phyloP scores from a whole-genome alignment of 2,113 vertebrate species.

The Ranitomeya imitator region DNA sequence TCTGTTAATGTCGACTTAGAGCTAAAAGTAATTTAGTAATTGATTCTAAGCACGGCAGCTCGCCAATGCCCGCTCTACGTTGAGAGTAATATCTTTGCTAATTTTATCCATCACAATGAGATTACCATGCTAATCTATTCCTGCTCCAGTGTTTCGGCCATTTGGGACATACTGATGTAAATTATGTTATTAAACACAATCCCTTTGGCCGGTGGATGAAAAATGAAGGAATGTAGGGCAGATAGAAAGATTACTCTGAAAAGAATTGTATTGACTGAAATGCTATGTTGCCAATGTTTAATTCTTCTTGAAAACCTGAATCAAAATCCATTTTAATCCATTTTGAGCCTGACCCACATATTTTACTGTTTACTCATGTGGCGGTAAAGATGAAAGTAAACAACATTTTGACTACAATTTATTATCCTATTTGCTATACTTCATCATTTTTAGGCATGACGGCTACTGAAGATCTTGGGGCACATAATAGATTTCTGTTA shows the following conservation, averaged over 20 bases:
- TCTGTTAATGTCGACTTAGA: constrained; percentile 99
- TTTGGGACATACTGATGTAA: constrained; percentile 83
- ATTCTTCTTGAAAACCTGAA: constrained; percentile 53
- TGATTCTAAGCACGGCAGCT: constrained; percentile 95
- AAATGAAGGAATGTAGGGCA: constrained; percentile 62
- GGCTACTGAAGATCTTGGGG: background rate
- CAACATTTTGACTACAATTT: constrained; percentile 6
- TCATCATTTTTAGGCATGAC: background rate
- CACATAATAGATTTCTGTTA: background rate
- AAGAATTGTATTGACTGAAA: constrained; percentile 63
- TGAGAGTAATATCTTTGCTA: constrained; percentile 98
- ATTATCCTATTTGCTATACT: background rate
- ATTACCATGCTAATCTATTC: constrained; percentile 98
- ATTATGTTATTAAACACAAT: constrained; percentile 78
- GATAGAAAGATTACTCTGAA: constrained; percentile 58
- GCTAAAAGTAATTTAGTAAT: constrained; percentile 99
- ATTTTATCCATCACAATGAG: constrained; percentile 98
- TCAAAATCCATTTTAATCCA: constrained; percentile 56
- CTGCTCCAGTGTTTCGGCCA: constrained; percentile 84
- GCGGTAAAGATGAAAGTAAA: constrained; percentile 12
- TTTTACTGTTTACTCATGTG: constrained; percentile 22
- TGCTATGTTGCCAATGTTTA: constrained; percentile 56
- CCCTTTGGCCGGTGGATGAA: constrained; percentile 66
- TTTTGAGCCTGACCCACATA: constrained; percentile 48
- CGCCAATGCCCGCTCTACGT: constrained; percentile 87